phyloP scores from a whole-genome alignment of 2,113 vertebrate genomes.

The Ceyx melanurus region DNA sequence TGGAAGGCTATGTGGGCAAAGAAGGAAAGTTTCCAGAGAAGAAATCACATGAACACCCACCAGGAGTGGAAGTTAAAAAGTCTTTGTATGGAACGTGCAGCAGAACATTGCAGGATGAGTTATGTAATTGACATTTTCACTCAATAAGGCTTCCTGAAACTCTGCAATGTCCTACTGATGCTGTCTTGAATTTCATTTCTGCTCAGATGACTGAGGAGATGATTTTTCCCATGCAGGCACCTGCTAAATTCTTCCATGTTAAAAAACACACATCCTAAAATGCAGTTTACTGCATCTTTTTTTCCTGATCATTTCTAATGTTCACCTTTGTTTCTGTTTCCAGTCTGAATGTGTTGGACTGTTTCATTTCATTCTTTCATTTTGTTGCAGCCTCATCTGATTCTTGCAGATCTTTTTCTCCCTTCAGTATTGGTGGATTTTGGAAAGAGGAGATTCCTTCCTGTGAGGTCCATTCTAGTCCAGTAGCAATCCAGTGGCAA shows the following conservation, averaged over 20 bases:
- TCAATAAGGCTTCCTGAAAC: slow-evolving; percentile 21
- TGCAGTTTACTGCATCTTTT: background rate
- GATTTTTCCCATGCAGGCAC: background rate
- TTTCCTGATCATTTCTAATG: background rate
- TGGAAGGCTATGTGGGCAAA: slow-evolving; percentile 44
- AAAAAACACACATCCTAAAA: background rate
- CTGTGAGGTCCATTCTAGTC: background rate
- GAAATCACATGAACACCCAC: slow-evolving; percentile 45
- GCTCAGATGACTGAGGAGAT: background rate
- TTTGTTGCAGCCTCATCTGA: background rate
- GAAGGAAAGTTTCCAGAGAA: slow-evolving; percentile 35
- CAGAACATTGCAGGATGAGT: slow-evolving; percentile 22
- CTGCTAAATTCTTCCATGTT: background rate
- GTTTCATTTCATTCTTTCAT: background rate
- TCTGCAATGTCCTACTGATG: slow-evolving; percentile 8
- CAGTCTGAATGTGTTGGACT: background rate
- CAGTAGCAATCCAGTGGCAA: background rate
- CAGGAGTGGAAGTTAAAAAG: slow-evolving; percentile 34
- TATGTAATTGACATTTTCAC: slow-evolving; percentile 54
- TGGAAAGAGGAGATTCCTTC: background rate
- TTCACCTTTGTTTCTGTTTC: background rate
- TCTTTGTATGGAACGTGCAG: slow-evolving; percentile 5
- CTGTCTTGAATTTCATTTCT: background rate
- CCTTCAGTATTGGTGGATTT: background rate
- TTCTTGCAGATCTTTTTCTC: background rate